Percentiles rank a stretch among this genome's conserved stretches.
These are phyloP conservation scores for Corynorhinus townsendii DNA, from an alignment of 2,113 vertebrate species.

Conservation along the genomic window DNA sequence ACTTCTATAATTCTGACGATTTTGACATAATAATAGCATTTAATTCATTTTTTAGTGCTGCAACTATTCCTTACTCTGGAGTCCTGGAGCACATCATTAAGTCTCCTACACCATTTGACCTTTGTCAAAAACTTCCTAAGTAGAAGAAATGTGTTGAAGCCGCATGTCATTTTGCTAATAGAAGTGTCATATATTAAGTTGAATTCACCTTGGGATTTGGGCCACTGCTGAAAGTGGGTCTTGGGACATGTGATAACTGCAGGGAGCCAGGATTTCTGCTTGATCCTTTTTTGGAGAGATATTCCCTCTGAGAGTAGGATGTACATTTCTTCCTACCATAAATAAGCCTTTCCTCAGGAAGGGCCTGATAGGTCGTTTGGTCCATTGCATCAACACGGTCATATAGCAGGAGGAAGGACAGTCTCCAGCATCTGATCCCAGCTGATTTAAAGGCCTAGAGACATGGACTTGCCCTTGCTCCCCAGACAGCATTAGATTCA, in stretches of 20 bases:
- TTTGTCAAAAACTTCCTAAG: conserved; percentile 51
- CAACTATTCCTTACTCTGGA: conserved; percentile 33
- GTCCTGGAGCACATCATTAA: conserved; percentile 4
- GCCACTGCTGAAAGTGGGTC: background rate
- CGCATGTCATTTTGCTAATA: conserved; percentile 10
- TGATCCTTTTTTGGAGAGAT: conserved; percentile 24
- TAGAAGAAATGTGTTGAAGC: conserved; percentile 23
- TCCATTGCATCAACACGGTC: background rate
- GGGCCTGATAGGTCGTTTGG: background rate
- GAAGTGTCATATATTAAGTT: conserved; percentile 2
- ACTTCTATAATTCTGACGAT: conserved; percentile 45
- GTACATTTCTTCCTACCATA: background rate
- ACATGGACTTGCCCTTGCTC: background rate
- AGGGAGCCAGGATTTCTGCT: background rate
- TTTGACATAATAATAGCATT: conserved; percentile 37
- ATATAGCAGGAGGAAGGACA: background rate
- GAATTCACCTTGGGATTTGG: conserved; percentile 32
- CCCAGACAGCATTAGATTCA: background rate
- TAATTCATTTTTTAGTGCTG: conserved; percentile 25
- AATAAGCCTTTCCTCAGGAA: background rate
- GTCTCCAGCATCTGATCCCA: background rate
- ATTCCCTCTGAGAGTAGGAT: background rate
- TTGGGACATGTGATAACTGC: background rate
- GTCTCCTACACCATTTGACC: conserved; percentile 16
- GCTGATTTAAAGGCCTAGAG: background rate